Percentiles rank a stretch among this genome's conserved stretches.
Evolutionary conservation across 1,140 invertebrate genomes (phyloP).

Genomic region (Kradibia gibbosae): DNA sequence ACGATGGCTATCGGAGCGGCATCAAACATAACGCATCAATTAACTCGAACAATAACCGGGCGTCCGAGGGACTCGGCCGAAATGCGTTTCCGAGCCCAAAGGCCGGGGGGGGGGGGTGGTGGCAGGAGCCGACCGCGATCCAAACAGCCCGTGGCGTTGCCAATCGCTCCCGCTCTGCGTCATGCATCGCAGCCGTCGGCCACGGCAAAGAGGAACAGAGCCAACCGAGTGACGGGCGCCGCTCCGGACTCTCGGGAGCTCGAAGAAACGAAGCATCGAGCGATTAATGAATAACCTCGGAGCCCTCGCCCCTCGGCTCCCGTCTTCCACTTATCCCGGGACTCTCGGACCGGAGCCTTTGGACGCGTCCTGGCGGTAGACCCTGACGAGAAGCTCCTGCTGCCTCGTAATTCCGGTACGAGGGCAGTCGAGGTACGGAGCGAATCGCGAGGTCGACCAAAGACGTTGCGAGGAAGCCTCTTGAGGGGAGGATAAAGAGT

Average conservation of each 20-base stretch:
- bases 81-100: too few relatives aligned
- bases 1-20: constrained; percentile 74
- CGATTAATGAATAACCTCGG: not conserved
- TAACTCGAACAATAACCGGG: constrained; percentile 73
- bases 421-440: too few relatives aligned
- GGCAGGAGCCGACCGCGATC: constrained; percentile 24
- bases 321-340: too few relatives aligned
- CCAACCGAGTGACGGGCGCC: too few relatives aligned
- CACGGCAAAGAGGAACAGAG: not conserved
- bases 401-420: too few relatives aligned
- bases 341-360: too few relatives aligned
- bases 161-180: constrained; percentile 4
- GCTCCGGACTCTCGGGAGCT: too few relatives aligned
- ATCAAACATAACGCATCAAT: constrained; percentile 75
- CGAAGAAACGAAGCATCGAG: constrained; percentile 23
- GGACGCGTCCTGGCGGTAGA: too few relatives aligned
- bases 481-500: not conserved
- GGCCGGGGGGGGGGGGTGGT: not conserved
- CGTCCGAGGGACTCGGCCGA: not conserved
- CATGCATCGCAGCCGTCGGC: not conserved
- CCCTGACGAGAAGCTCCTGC: too few relatives aligned
- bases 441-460: too few relatives aligned
- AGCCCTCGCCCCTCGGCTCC: not conserved
- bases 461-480: too few relatives aligned
- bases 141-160: constrained; percentile 33